phyloP scores from a whole-genome alignment of 2,797 vertebrate genomes.

The Manis crassicaudata region DNA sequence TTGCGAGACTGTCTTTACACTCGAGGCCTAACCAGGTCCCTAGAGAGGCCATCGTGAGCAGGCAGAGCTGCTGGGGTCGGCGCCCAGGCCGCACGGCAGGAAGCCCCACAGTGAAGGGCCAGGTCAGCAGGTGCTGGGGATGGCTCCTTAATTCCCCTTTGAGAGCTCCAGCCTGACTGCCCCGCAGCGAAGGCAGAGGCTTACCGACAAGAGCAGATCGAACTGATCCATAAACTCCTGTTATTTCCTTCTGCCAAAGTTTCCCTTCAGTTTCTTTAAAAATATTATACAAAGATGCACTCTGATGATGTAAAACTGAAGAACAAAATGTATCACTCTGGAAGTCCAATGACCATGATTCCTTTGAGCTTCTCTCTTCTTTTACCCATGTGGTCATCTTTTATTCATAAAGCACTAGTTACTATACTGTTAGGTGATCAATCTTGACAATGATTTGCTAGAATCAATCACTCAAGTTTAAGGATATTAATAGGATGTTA shows the following conservation, averaged over 20 bases:
- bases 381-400: constrained; percentile 54
- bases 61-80: neutral
- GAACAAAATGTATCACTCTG: neutral
- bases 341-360: neutral
- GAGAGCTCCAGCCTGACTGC: neutral
- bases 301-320: neutral
- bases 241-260: neutral
- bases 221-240: no score
- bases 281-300: neutral
- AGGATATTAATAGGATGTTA: constrained; percentile 27
- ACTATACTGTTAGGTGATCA: constrained; percentile 49
- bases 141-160: neutral
- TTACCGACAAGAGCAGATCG: no score
- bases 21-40: neutral
- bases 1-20: neutral
- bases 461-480: constrained; percentile 56
- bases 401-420: constrained; percentile 63
- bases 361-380: neutral
- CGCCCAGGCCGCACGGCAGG: rapidly evolving
- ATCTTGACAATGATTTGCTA: constrained; percentile 48
- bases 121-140: neutral
- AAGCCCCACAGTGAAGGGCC: neutral
- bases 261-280: neutral
- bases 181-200: neutral
- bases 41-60: neutral